These are phyloP conservation scores for Ptilodon capucinus DNA, from an alignment of 2,888 invertebrate species.

Conservation along the genomic window DNA sequence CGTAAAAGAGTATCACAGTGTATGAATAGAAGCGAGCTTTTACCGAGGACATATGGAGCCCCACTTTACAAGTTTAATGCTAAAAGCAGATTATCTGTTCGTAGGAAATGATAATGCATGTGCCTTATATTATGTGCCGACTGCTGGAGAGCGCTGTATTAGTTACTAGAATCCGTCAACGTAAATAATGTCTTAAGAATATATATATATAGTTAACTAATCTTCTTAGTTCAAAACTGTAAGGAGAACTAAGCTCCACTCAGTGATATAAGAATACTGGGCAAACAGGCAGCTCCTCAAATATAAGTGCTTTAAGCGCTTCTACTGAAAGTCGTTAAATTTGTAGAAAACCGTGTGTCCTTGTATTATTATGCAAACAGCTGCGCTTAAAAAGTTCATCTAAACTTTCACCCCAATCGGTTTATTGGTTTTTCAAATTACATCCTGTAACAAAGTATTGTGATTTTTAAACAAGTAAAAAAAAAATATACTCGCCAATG, in stretches of 20 bases:
- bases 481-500: background rate
- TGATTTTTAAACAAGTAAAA: too few relatives aligned
- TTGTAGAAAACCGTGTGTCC: too few relatives aligned
- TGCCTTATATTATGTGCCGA: constrained; percentile 23
- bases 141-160: constrained; percentile 19
- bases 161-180: constrained; percentile 18
- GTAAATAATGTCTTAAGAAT: too few relatives aligned
- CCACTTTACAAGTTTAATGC: constrained; percentile 70
- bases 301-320: too few relatives aligned
- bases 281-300: too few relatives aligned
- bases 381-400: background rate
- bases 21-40: constrained; percentile 78
- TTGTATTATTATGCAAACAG: too few relatives aligned
- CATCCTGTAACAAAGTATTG: background rate
- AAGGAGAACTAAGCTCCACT: too few relatives aligned
- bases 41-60: constrained; percentile 67
- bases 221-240: too few relatives aligned
- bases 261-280: too few relatives aligned
- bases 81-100: constrained; percentile 68
- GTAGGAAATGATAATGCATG: constrained; percentile 42
- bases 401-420: background rate
- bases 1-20: constrained; percentile 77
- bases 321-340: too few relatives aligned
- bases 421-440: background rate
- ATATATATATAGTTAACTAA: too few relatives aligned